Percentiles rank a stretch among this genome's conserved stretches.
phyloP scores from a whole-genome alignment of 2,888 invertebrate species.

The Thera britannica region DNA sequence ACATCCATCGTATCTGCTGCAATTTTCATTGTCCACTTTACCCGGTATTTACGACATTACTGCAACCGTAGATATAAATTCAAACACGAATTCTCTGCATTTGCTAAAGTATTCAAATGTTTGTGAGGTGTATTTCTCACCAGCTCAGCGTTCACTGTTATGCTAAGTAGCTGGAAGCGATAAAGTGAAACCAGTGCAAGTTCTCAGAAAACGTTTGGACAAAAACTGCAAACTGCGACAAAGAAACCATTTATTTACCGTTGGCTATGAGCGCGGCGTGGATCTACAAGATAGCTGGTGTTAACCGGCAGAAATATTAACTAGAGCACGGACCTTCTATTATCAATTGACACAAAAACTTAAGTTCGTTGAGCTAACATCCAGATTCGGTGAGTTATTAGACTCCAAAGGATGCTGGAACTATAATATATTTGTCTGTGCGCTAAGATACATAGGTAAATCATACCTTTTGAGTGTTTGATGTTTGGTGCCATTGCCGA shows the following conservation, averaged over 20 bases:
- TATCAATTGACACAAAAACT: not conserved
- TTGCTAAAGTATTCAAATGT: not conserved
- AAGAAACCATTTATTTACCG: constrained; percentile 31
- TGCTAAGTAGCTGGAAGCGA: constrained; percentile 9
- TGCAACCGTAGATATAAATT: not conserved
- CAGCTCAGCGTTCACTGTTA: not conserved
- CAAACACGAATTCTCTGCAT: not conserved
- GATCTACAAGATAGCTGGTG: constrained; percentile 10
- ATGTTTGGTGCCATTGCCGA: constrained; percentile 89
- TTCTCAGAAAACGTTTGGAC: constrained; percentile 15
- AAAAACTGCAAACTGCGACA: constrained; percentile 18
- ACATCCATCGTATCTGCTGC: too few species aligned
- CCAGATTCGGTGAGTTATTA: not conserved
- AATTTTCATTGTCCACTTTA: not conserved
- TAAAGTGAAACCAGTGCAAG: constrained; percentile 16
- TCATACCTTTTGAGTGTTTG: constrained; percentile 89
- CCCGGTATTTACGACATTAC: not conserved
- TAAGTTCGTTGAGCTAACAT: not conserved
- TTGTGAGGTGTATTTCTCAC: not conserved
- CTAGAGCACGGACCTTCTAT: not conserved
- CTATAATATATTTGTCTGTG: not conserved
- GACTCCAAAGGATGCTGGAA: not conserved
- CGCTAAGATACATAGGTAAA: not conserved
- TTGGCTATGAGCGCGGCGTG: constrained; percentile 24
- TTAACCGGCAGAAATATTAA: not conserved